These are phyloP conservation scores for Hydrophis major DNA, from an alignment of 2,797 vertebrate genomes.

Conservation along the genomic window DNA sequence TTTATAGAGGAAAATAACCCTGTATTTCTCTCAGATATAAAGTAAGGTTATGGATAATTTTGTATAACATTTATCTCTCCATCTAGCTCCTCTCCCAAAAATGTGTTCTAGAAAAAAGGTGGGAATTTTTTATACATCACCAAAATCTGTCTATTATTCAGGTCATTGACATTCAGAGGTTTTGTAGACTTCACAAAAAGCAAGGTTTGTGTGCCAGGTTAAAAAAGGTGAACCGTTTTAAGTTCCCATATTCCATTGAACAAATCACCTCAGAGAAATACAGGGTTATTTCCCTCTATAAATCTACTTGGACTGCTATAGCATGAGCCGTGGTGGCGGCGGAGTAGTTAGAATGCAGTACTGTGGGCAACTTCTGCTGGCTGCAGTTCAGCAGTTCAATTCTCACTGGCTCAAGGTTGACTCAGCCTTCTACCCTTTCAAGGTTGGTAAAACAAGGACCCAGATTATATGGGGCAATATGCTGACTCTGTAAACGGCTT, in stretches of 20 bases:
- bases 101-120: neutral
- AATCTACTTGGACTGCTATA: neutral
- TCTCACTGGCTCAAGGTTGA: too few relatives aligned
- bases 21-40: neutral
- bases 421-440: too few relatives aligned
- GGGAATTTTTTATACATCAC: neutral
- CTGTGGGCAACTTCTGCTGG: too few relatives aligned
- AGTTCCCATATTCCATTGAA: neutral
- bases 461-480: too few relatives aligned
- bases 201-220: neutral
- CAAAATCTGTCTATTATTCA: neutral
- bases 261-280: neutral
- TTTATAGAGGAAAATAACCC: too few relatives aligned
- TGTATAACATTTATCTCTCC: neutral
- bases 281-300: neutral
- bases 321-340: too few relatives aligned
- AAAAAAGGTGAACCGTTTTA: neutral
- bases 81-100: neutral
- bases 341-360: too few relatives aligned
- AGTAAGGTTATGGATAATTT: neutral
- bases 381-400: too few relatives aligned
- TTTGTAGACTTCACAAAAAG: neutral
- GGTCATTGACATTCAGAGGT: neutral
- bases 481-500: too few relatives aligned
- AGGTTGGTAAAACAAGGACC: too few relatives aligned